Base-by-base conservation (phyloP, 2,113 vertebrate genomes). In the Nesoenas mayeri region DNA sequence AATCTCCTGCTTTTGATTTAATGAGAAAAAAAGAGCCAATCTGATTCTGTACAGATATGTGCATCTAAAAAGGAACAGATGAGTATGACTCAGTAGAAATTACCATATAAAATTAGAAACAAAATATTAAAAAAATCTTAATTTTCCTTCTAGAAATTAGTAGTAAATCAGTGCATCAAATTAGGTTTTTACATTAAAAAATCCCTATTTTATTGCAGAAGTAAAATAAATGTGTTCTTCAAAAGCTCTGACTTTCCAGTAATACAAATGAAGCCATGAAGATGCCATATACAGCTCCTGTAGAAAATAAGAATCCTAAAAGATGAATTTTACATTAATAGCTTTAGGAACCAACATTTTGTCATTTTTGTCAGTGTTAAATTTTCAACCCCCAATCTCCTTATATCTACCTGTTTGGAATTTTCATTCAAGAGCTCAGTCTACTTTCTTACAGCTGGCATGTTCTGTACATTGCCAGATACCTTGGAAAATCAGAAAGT, bases 401-500 rank as follows among this genome's bases (percentile, higher is more conserved):
- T 75, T 60, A 26, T 44, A 10, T 34, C 11, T 61, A 11, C 2
- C 0, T 75, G 48, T 57, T 72, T 62, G 31, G 10, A 61, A 71
- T 36, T 87, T 90, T 19, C 44, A 58, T 91, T 88, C 13, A 48
- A 38, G 32, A 38, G 9, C 21, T 93, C 47, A 80, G 66, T 19
- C 21, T 85, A 78, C 11, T 67, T 40, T 83, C 14, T 40, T 84
- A 24, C 16, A 62, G 50, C 9, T 88, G 64, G 8, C 5, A 53
- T 28, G 11, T 36, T 47, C 66, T 85, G 5, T 42, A 51, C 12
- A 28, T 89, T 56, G 38, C 13, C 48, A 5, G 15, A 22, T 69
- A 53, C 69, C 58, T 82, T 84, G 8, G 20, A 91, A 96, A 90
- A 93, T 72, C 71, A 71, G 50, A 15, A 85, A 61, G 50, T 53